Evolutionary conservation across 2,113 vertebrate genomes (phyloP), one percentile per base, ranked within the genome.

Genomic region (Ahaetulla prasina): DNA sequence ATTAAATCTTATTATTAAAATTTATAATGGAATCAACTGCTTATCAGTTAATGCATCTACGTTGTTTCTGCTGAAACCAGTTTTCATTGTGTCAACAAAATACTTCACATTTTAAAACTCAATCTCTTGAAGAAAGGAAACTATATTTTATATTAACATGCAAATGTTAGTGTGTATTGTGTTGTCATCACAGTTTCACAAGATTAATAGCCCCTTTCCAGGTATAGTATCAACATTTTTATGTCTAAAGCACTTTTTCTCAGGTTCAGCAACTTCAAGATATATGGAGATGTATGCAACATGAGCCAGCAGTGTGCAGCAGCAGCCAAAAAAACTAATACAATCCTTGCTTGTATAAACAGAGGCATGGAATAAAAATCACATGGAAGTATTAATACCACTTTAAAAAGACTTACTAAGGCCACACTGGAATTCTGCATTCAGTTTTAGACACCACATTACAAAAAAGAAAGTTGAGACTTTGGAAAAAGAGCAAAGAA

Each of bases 81-180:
- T 92, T 96, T 96, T 95, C 95, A 91, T 94, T 92, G 35, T 91
- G 93, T 94, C 96, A 91, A 80, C 96, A 43, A 94, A 93, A 27
- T 84, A 89, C 39, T 92, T 88, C 93, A 54, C 90, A 25, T 92
- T 80, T 87, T 87, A 93, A 94, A 95, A 95, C 53, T 68, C 85
- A 94, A 88, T 91, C 88, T 95, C 57, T 63, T 63, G 27, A 95
- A 47, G 89, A 94, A 96, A 93, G 60, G 85, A 68, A 95, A 95
- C 85, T 95, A 93, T 94, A 91, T 43, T 88, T 53, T 93, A 0
- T 93, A 91, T 90, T 92, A 18, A 92, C 90, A 35, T 0, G 18
- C 93, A 90, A 49, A 94, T 88, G 91, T 85, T 74, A 74, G 6
- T 35, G 35, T 74, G 63, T 18, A 74, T 74, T 74, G 30, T 35